Conservation (phyloP, 2,113 vertebrate species). For the Ophiodon elongatus region DNA sequence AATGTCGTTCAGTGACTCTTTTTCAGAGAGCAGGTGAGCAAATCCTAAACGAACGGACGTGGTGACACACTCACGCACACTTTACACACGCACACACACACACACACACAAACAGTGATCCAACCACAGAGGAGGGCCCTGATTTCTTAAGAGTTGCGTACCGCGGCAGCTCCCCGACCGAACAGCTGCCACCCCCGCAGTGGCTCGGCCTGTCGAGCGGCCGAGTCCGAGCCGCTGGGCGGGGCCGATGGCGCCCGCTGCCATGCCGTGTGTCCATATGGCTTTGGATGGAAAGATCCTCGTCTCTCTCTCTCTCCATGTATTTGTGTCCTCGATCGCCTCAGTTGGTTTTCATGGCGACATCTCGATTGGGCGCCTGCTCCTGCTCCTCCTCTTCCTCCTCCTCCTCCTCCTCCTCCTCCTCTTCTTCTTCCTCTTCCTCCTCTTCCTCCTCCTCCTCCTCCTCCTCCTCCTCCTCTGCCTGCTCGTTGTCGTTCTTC, state of each 20-base stretch:
- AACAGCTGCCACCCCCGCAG: conserved; percentile 36
- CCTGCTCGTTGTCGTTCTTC: conserved; percentile 89
- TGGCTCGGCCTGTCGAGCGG: conserved; percentile 48
- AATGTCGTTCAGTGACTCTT: conserved; percentile 34
- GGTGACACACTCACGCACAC: conserved; percentile 42
- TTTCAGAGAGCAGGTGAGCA: conserved; percentile 33
- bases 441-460: conserved; percentile 89
- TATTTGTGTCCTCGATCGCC: conserved; percentile 50
- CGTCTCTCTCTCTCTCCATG: conserved; percentile 45
- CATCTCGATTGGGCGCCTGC: conserved; percentile 90
- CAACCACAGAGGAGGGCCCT: conserved; percentile 76
- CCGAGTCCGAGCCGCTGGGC: conserved; percentile 47
- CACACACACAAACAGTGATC: conserved; percentile 61
- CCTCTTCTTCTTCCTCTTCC: conserved; percentile 86
- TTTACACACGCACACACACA: conserved; percentile 31
- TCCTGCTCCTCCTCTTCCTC: conserved; percentile 87
- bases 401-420: conserved; percentile 85
- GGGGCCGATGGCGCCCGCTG: conserved; percentile 54
- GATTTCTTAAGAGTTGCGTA: conserved; percentile 62
- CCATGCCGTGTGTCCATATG: conserved; percentile 88
- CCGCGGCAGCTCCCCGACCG: conserved; percentile 48
- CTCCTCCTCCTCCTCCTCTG: conserved; percentile 84
- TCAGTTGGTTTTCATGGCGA: conserved; percentile 97
- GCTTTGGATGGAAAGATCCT: conserved; percentile 86
- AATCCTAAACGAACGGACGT: conserved; percentile 50